phyloP scores from a whole-genome alignment of 2,888 invertebrate species.

The Xestoiulus laeticollis region DNA sequence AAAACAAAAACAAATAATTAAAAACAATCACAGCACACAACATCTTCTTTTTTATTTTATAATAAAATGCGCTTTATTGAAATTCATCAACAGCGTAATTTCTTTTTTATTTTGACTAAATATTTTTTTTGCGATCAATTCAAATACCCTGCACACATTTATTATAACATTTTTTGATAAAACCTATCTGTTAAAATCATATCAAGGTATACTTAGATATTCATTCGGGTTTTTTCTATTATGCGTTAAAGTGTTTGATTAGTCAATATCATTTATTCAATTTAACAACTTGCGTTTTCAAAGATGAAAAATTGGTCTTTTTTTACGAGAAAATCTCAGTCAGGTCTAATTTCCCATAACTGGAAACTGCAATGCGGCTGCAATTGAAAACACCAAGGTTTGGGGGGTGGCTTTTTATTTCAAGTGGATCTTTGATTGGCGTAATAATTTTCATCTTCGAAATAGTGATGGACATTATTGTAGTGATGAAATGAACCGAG shows the following conservation, averaged over 20 bases:
- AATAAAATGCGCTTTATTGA: slow-evolving; percentile 2
- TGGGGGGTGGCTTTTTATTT: background rate
- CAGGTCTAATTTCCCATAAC: background rate
- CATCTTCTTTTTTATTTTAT: slow-evolving; percentile 23
- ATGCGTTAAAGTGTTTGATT: background rate
- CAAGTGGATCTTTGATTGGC: background rate
- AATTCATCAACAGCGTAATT: background rate
- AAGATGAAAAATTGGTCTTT: slow-evolving; percentile 10
- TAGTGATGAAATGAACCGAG: slow-evolving; percentile 6
- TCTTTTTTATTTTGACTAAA: no score
- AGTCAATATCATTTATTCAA: background rate
- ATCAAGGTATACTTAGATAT: background rate
- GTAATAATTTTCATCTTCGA: background rate
- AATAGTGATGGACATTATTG: slow-evolving; percentile 11
- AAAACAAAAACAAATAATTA: background rate
- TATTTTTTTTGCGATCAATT: background rate
- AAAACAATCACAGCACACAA: slow-evolving; percentile 13
- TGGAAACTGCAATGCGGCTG: background rate
- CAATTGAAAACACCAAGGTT: background rate
- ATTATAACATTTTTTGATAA: background rate
- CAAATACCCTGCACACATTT: background rate
- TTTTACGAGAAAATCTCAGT: background rate
- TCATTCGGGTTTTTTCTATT: background rate
- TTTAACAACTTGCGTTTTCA: background rate
- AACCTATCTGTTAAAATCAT: background rate